These are phyloP conservation scores for Sarcophaga peregrina DNA, from an alignment of 1,140 invertebrate species.

Conservation along the genomic window DNA sequence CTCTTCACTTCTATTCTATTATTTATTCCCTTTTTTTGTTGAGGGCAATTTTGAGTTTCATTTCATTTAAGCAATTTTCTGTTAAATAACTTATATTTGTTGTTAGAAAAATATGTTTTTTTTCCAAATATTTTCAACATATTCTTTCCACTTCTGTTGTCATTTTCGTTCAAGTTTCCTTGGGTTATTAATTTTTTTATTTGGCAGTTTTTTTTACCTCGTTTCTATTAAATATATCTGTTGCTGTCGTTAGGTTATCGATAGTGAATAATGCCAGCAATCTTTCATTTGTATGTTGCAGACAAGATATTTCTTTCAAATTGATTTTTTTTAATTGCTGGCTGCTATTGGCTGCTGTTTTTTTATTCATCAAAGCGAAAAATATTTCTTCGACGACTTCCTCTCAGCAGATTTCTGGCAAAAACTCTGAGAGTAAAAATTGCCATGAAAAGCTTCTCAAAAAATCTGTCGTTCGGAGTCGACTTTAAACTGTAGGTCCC, in stretches of 20 bases:
- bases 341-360: not conserved
- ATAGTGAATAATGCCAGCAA: conserved; percentile 12
- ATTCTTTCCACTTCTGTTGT: not conserved
- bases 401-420: too few species aligned
- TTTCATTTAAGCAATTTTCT: conserved; percentile 27
- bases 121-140: conserved; percentile 5
- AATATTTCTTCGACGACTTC: not conserved
- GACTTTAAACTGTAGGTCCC: too few species aligned
- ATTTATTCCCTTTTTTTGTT: not conserved
- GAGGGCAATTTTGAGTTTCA: not conserved
- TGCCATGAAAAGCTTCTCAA: too few species aligned
- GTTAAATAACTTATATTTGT: conserved; percentile 36
- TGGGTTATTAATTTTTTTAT: conserved; percentile 17
- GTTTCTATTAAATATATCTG: not conserved
- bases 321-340: not conserved
- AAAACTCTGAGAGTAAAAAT: too few species aligned
- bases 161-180: not conserved
- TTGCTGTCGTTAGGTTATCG: conserved; percentile 16
- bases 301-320: not conserved
- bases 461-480: too few species aligned
- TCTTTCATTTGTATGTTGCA: conserved; percentile 15
- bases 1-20: not conserved
- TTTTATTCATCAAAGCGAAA: too few species aligned
- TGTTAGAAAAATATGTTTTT: conserved; percentile 17
- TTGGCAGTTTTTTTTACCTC: conserved; percentile 11